Base-by-base conservation (phyloP, 1,140 invertebrate genomes). In the Drosophila varians region DNA sequence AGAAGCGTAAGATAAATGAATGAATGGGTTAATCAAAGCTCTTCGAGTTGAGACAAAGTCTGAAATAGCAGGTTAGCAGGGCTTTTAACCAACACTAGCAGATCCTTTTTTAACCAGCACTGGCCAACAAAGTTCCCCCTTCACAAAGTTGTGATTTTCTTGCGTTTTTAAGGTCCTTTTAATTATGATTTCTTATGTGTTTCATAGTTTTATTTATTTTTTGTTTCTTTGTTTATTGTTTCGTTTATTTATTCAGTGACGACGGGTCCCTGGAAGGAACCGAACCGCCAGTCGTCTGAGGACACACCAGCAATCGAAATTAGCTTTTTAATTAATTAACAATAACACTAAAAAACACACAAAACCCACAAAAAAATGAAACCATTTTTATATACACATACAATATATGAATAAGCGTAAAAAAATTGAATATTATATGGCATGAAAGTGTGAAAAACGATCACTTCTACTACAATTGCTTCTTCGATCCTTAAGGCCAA, bases 261-360 rank as follows among this genome's bases (percentile, higher is more conserved):
- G 70, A 90, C 56, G 82, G 87, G 14, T 52, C 49, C 46, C 47
- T 49, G 31, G 87, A 77, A 31, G 88, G 83, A 58, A 88, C 87
- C 48, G 88, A 90, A 74, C 87, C 87, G 58, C 82, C 87, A 75
- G 87, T 88, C 60, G 82, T 88, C 71, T 90, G 74, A 80, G 74
- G 57, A 62, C 47, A 68, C 58, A 65, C 23, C 49, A 72, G 28
- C 54, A 72, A 68, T 46, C 70, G 42, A 47, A 74, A 64, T 65
- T 90, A 90, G 80, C 74, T 82, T 89, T 90, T 83, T 71, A 77
- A 74, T 78, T 77, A 56, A 65, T 51, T 48, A 74, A 52, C 28
- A 66, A 46, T 64, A 58, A 62, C 53, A 58, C 36, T 12, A 38
- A 38, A 12, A 38, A 38, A 38, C 9, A 55, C 38, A 11, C 1